A percentile compares a stretch with the other conserved stretches of the same genome.
phyloP scores from a whole-genome alignment of 2,113 vertebrate genomes.

The Panthera leo region DNA sequence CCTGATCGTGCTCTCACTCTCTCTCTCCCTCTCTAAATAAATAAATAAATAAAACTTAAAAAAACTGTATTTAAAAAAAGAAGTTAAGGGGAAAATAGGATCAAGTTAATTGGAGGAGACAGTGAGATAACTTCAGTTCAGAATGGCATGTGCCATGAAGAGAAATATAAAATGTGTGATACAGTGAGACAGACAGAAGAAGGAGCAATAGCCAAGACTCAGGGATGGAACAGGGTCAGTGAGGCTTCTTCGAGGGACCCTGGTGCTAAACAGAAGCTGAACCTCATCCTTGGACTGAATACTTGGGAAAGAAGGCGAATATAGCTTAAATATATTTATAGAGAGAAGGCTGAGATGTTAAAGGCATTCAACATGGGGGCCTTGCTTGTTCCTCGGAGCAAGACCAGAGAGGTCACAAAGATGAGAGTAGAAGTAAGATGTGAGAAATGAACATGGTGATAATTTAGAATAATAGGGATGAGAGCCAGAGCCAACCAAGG shows the following conservation, averaged over 20 bases:
- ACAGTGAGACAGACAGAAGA: background rate
- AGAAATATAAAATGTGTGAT: background rate
- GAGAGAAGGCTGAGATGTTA: background rate
- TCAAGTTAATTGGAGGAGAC: slow-evolving; percentile 13
- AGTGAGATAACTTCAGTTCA: background rate
- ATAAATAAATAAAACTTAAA: too few species aligned
- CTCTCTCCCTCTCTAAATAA: too few species aligned
- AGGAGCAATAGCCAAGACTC: background rate
- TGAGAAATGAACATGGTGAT: background rate
- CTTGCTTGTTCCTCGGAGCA: background rate
- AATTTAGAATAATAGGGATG: background rate
- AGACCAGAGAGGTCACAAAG: background rate
- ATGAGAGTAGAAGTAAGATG: background rate
- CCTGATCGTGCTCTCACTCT: too few species aligned
- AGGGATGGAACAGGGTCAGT: background rate
- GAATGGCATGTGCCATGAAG: background rate
- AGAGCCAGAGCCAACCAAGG: background rate
- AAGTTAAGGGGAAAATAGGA: background rate
- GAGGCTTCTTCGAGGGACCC: background rate
- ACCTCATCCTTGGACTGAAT: background rate
- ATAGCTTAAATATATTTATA: background rate
- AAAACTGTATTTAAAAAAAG: too few species aligned
- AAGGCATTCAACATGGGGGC: background rate
- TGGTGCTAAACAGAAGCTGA: background rate
- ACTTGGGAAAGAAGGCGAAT: background rate